phyloP scores from a whole-genome alignment of 2,888 invertebrate genomes.

The Caenorhabditis sp. region DNA sequence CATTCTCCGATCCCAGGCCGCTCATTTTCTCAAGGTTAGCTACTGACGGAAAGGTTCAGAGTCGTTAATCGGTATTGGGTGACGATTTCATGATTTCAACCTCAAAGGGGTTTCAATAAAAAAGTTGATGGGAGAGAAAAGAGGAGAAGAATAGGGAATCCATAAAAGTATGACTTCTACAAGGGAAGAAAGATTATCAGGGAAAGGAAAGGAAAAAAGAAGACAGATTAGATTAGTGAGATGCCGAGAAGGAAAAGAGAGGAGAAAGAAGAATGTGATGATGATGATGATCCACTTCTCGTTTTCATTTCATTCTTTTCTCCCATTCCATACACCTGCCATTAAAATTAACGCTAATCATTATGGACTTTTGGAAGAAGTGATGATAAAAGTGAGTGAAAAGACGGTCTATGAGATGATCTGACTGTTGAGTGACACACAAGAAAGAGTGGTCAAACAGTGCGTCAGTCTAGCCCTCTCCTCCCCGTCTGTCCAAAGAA shows the following conservation, averaged over 20 bases:
- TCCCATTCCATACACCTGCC: neutral
- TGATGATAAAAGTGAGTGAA: slow-evolving; percentile 42
- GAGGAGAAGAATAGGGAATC: neutral
- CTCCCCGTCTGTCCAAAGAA: too few relatives aligned
- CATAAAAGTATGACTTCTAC: too few relatives aligned
- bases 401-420: slow-evolving; percentile 21
- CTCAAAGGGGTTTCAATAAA: neutral
- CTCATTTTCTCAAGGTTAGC: slow-evolving; percentile 36
- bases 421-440: too few relatives aligned
- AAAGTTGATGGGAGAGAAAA: neutral
- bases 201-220: slow-evolving; percentile 5
- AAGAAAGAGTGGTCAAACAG: slow-evolving; percentile 25
- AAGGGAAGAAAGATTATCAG: neutral
- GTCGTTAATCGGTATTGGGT: neutral
- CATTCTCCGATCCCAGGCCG: too few relatives aligned
- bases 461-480: slow-evolving; percentile 42
- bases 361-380: slow-evolving; percentile 41
- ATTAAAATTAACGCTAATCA: slow-evolving; percentile 47
- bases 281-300: slow-evolving; percentile 28
- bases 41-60: slow-evolving; percentile 1
- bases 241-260: neutral
- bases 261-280: neutral
- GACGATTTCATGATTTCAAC: neutral
- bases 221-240: slow-evolving; percentile 31
- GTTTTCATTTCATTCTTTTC: slow-evolving; percentile 23